Evolutionary conservation across 1,140 invertebrate species (phyloP), one percentile per base, ranked within the genome.

Genomic region (Hypothenemus hampei): DNA sequence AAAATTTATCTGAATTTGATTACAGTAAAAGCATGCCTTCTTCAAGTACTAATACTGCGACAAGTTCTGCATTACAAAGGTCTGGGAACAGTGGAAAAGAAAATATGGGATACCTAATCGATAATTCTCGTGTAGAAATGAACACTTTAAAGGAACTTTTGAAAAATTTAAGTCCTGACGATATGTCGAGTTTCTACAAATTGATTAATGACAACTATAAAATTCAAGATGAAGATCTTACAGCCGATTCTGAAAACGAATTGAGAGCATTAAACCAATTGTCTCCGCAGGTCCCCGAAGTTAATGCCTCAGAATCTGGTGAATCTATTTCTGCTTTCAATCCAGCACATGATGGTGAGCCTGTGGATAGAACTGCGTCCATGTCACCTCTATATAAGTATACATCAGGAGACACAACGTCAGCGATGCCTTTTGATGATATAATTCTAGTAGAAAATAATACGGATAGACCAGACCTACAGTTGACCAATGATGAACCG

Each of bases 141-240:
- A 46, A 18, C 47, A 44, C 26, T 10, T 39, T 57, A 21, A 57
- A 57, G 26, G 55, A 57, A 36, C 16, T 57, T 24, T 15, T 57
- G 4, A 57, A 45, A 40, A 50, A 37, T 16, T 7, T 57, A 13
- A 41, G 47, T 5, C 48, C 46, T 0, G 55, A 57, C 0, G 47
- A 57, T 11, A 57, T 57, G 48, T 23, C 55, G 4, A 45, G 23
- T 18, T 51, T 57, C 33, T 57, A 51, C 20, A 57, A 57, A 36
- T 40, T 57, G 15, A 31, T 57, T 2, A 57, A 57, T 41, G 55
- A 57, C 8, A 57, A 57, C 31, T 51, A 39, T 37, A 57, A 50
- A 20, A 15, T 13, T 15, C 55, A 57, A 40, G 55, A 57, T 7
- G 47, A 57, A 6, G 41, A 37, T 0, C 20, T 44, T 10, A 8